Evolutionary conservation across 2,113 vertebrate genomes (phyloP).

Genomic region (Octodon degus): DNA sequence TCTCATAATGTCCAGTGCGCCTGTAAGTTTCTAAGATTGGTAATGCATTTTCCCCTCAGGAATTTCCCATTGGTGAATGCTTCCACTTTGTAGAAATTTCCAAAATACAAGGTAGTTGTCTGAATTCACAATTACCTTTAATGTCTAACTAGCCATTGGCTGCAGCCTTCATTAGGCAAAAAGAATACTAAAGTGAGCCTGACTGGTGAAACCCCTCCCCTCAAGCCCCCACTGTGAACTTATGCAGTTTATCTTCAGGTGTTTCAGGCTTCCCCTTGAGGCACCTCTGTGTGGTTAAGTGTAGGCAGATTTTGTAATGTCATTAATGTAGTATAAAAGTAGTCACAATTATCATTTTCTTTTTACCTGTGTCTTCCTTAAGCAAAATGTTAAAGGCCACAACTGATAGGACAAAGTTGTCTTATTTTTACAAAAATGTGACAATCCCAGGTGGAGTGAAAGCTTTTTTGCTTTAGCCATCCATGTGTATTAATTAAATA

Average conservation of each 20-base stretch:
- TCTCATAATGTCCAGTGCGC: background rate
- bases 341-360: background rate
- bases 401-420: background rate
- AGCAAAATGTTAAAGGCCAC: background rate
- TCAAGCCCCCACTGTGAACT: background rate
- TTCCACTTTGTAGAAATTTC: slow-evolving; percentile 27
- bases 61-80: background rate
- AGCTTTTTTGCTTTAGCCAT: slow-evolving; percentile 41
- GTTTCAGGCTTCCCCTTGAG: background rate
- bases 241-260: background rate
- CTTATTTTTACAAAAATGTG: slow-evolving; percentile 22
- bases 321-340: background rate
- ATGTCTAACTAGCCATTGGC: background rate
- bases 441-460: background rate
- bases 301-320: background rate
- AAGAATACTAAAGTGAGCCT: background rate
- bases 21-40: background rate
- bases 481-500: background rate
- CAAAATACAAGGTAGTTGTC: background rate
- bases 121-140: background rate
- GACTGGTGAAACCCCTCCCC: background rate
- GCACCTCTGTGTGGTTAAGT: background rate
- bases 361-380: background rate
- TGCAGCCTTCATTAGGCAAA: background rate
- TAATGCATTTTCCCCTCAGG: background rate